These are phyloP conservation scores for Blera fallax DNA, from an alignment of 2,888 invertebrate species.

Conservation along the genomic window DNA sequence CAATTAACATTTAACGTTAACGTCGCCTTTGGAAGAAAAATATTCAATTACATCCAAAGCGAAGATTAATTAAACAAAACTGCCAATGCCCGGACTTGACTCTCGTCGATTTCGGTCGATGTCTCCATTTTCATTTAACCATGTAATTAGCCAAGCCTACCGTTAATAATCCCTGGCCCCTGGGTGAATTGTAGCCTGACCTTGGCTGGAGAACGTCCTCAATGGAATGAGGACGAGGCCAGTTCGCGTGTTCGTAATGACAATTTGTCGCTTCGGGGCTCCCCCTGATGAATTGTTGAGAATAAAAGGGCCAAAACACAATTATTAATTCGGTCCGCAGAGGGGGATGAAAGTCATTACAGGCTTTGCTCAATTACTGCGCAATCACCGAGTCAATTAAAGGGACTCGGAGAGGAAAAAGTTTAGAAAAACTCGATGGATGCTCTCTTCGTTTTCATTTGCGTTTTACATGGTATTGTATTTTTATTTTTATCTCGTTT, in stretches of 20 bases:
- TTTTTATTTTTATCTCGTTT: not conserved
- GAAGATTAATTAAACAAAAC: conserved; percentile 66
- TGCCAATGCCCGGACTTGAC: conserved; percentile 29
- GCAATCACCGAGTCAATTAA: conserved; percentile 56
- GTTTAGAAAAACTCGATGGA: not conserved
- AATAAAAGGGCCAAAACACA: conserved; percentile 45
- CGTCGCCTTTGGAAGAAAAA: conserved; percentile 28
- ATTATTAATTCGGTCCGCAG: conserved; percentile 51
- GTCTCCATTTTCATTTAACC: conserved; percentile 60
- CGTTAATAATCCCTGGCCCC: conserved; percentile 54
- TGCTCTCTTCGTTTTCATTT: not conserved
- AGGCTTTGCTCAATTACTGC: conserved; percentile 30
- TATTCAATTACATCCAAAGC: conserved; percentile 64
- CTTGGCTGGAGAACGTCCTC: conserved; percentile 22
- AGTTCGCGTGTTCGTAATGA: conserved; percentile 51
- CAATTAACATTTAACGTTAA: conserved; percentile 56
- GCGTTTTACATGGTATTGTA: too few relatives aligned
- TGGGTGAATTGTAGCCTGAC: conserved; percentile 23
- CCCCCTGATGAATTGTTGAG: conserved; percentile 36
- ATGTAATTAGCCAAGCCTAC: conserved; percentile 62
- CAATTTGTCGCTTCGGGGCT: conserved; percentile 45
- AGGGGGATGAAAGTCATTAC: conserved; percentile 22
- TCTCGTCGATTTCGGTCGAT: conserved; percentile 28
- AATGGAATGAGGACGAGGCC: not conserved
- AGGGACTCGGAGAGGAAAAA: not conserved